Evolutionary conservation across 2,113 vertebrate genomes (phyloP).

Genomic region (Rhodinocichla rosea): DNA sequence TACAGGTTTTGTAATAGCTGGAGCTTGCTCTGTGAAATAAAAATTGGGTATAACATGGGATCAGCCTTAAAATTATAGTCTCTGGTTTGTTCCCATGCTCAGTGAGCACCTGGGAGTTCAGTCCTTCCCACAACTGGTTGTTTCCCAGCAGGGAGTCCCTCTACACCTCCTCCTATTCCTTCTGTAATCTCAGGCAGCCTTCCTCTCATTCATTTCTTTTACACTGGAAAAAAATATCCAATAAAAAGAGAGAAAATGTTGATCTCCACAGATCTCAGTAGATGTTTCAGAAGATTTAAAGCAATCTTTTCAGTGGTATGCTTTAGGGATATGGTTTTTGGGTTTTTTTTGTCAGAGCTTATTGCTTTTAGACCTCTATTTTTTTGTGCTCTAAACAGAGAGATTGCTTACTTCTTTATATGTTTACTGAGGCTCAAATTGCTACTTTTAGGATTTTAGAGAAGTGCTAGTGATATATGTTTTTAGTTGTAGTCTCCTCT

Average conservation of each 20-base stretch:
- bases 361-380: not conserved
- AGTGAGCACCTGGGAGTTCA: not conserved
- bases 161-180: not conserved
- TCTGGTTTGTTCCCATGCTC: not conserved
- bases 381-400: not conserved
- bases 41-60: not conserved
- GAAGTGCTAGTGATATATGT: not conserved
- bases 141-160: not conserved
- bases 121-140: not conserved
- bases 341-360: not conserved
- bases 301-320: not conserved
- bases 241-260: not conserved
- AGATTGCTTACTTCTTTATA: not conserved
- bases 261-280: not conserved
- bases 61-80: constrained; percentile 1
- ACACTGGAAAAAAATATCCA: not conserved
- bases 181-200: not conserved
- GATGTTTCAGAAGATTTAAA: not conserved
- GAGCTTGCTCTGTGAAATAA: not conserved
- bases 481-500: not conserved
- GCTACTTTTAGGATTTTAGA: not conserved
- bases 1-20: not conserved
- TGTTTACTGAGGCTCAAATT: not conserved
- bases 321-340: not conserved
- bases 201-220: not conserved